Percentiles rank a stretch among this genome's conserved stretches.
Conservation (phyloP, 92 coral and sea anemone species). For the Palythoa heliodiscus region DNA sequence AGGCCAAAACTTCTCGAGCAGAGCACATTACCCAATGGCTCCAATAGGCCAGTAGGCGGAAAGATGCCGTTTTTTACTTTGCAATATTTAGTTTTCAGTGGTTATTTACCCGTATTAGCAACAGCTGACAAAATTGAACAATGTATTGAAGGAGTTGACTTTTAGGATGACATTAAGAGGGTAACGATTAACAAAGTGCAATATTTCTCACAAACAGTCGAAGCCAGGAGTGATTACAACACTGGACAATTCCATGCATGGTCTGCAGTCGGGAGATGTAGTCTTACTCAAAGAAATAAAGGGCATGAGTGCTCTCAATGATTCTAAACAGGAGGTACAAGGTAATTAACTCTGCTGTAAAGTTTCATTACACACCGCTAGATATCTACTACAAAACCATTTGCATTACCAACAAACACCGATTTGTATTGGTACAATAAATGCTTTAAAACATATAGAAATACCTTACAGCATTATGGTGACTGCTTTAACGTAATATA, state of each 20-base stretch:
- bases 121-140: too few species aligned
- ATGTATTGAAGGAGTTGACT: too few species aligned
- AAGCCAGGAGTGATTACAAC: slow-evolving; percentile 90
- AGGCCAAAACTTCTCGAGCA: too few species aligned
- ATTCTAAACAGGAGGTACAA: slow-evolving; percentile 64
- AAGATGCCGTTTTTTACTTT: too few species aligned
- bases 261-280: slow-evolving; percentile 87
- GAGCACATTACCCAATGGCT: background rate
- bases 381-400: background rate
- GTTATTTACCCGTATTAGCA: too few species aligned
- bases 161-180: too few species aligned
- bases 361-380: background rate
- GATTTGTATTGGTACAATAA: too few species aligned
- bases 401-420: background rate
- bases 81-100: too few species aligned
- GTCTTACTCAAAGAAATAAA: slow-evolving; percentile 77
- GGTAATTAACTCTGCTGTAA: slow-evolving; percentile 51
- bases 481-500: too few species aligned
- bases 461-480: too few species aligned
- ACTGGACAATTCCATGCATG: slow-evolving; percentile 87
- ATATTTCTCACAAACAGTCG: slow-evolving; percentile 49
- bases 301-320: slow-evolving; percentile 86
- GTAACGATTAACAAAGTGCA: background rate
- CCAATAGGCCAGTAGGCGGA: background rate
- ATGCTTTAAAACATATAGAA: too few species aligned